Percentiles rank a stretch among this genome's conserved stretches.
Evolutionary conservation across 92 coral and sea anemone species (phyloP).

Genomic region (Parazoanthus swiftii): DNA sequence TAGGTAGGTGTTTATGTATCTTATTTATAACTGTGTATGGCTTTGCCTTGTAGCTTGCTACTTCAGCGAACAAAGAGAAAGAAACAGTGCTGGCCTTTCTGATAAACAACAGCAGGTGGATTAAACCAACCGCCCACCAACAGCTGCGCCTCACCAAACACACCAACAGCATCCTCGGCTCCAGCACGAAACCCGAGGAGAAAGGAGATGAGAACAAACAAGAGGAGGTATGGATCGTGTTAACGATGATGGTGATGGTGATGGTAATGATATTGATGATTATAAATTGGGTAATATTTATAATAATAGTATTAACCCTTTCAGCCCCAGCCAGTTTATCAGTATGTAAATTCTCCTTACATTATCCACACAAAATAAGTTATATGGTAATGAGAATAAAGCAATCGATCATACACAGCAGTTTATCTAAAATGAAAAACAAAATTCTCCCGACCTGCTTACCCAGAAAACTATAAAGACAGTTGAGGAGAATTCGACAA

Average conservation of each 20-base stretch:
- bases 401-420: no score
- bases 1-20: not conserved
- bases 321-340: no score
- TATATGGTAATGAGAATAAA: no score
- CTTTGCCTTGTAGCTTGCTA: conserved; percentile 60
- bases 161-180: conserved; percentile 58
- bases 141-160: conserved; percentile 64
- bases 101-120: conserved; percentile 83
- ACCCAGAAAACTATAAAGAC: no score
- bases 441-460: no score
- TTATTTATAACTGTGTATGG: not conserved
- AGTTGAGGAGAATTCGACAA: no score
- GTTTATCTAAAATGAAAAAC: no score
- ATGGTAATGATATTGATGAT: not conserved
- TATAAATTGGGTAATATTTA: no score
- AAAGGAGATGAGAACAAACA: conserved; percentile 38
- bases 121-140: conserved; percentile 66
- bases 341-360: no score
- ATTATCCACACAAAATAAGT: no score
- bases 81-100: conserved; percentile 82
- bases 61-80: conserved; percentile 65
- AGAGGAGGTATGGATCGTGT: conserved; percentile 16
- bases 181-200: conserved; percentile 42
- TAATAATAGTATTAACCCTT: no score
- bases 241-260: not conserved